Evolutionary conservation across 1,140 invertebrate species (phyloP).

Genomic region (Brevipalpus yothersi): DNA sequence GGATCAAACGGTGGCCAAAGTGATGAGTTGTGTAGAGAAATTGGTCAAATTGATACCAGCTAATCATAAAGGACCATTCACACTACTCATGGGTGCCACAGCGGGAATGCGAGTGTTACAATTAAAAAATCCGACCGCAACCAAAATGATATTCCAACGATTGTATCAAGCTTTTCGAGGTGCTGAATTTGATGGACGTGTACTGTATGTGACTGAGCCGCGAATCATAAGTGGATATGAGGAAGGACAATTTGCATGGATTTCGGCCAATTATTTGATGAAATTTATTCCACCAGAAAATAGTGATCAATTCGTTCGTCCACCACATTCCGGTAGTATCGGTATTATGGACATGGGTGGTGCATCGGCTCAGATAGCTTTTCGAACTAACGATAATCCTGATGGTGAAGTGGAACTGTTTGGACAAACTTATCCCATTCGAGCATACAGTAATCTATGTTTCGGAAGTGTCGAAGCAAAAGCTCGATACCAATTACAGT

Average conservation of each 20-base stretch:
- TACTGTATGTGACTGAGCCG: conserved; percentile 4
- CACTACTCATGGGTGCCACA: conserved; percentile 27
- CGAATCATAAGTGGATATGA: conserved; percentile 18
- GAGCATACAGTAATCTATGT: conserved; percentile 25
- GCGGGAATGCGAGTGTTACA: conserved; percentile 28
- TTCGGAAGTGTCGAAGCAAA: conserved; percentile 22
- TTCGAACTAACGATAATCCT: conserved; percentile 10
- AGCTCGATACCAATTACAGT: neutral
- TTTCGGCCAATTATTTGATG: conserved; percentile 10
- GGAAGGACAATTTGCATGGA: conserved; percentile 27
- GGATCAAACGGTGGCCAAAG: neutral
- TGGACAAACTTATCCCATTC: conserved; percentile 14
- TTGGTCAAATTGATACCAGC: neutral
- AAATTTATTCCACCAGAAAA: neutral
- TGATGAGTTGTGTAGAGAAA: neutral
- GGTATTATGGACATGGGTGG: conserved; percentile 29
- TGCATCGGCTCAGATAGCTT: conserved; percentile 28
- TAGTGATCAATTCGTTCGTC: neutral
- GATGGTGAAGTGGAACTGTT: conserved; percentile 1
- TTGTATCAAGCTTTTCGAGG: no score
- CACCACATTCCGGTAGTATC: conserved; percentile 4
- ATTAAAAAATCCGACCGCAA: conserved; percentile 8
- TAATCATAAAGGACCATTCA: conserved; percentile 12
- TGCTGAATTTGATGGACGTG: neutral
- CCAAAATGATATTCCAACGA: no score